Evolutionary conservation across 2,113 vertebrate genomes (phyloP).

Genomic region (Accipiter cooperii): DNA sequence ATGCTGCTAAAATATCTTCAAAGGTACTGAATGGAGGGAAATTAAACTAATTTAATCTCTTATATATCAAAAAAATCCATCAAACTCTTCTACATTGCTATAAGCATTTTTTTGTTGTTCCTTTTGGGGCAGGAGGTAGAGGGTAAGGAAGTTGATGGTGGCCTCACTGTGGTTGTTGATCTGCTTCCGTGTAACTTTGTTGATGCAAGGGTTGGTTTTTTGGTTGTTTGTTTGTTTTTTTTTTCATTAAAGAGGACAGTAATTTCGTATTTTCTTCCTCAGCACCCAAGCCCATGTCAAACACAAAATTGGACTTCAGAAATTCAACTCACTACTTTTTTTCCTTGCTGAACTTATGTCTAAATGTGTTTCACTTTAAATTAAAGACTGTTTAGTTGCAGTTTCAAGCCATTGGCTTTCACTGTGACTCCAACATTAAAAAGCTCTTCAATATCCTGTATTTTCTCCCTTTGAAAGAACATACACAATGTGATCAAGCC

Average conservation of each 20-base stretch:
- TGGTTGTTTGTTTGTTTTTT: rapidly evolving
- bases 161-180: neutral
- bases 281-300: neutral
- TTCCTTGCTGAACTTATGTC: neutral
- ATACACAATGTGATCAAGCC: neutral
- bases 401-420: neutral
- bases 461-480: neutral
- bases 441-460: neutral
- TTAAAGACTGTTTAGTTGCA: neutral
- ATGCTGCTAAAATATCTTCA: neutral
- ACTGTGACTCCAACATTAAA: neutral
- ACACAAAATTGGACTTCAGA: neutral
- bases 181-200: neutral
- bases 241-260: neutral
- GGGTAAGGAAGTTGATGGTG: neutral
- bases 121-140: neutral
- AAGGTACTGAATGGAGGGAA: neutral
- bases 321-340: neutral
- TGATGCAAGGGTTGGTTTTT: neutral
- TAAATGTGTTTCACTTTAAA: neutral
- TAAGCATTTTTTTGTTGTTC: neutral
- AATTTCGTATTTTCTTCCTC: neutral
- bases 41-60: neutral
- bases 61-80: neutral
- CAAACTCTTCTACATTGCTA: neutral